A percentile compares a stretch with the other conserved stretches of the same genome.
These are phyloP conservation scores for Cydia amplana DNA, from an alignment of 1,140 invertebrate genomes.

Conservation along the genomic window DNA sequence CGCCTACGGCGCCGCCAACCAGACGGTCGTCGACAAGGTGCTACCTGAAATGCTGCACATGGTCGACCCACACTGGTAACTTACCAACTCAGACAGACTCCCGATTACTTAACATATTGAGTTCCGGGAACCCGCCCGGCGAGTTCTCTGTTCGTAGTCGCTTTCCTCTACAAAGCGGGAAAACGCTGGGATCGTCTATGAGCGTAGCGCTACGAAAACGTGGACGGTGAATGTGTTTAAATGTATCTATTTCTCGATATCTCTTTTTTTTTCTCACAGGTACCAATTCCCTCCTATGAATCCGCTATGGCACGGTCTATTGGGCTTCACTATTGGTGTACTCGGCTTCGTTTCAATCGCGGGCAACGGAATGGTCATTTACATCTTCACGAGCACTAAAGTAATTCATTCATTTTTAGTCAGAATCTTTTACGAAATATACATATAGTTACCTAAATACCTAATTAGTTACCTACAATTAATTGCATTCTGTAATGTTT, in stretches of 20 bases:
- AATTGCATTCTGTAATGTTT: constrained; percentile 36
- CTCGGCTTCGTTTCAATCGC: constrained; percentile 84
- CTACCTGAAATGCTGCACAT: constrained; percentile 81
- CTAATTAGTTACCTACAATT: neutral
- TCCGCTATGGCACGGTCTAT: constrained; percentile 83
- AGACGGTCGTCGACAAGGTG: constrained; percentile 79
- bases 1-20: constrained; percentile 73
- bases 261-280: constrained; percentile 49
- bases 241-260: neutral
- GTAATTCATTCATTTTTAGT: constrained; percentile 41
- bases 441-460: no score
- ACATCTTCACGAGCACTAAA: constrained; percentile 86
- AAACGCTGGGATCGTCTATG: no score
- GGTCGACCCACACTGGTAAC: constrained; percentile 82
- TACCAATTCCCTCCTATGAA: constrained; percentile 84
- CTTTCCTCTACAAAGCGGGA: no score
- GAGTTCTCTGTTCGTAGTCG: no score
- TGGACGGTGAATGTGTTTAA: no score
- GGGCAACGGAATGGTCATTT: constrained; percentile 93
- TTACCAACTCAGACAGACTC: neutral
- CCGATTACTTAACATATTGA: no score
- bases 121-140: no score
- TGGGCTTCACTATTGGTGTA: constrained; percentile 82
- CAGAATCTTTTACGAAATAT: neutral
- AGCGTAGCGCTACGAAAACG: no score